phyloP scores from a whole-genome alignment of 2,113 vertebrate genomes.

The Pogonocichla stellata region DNA sequence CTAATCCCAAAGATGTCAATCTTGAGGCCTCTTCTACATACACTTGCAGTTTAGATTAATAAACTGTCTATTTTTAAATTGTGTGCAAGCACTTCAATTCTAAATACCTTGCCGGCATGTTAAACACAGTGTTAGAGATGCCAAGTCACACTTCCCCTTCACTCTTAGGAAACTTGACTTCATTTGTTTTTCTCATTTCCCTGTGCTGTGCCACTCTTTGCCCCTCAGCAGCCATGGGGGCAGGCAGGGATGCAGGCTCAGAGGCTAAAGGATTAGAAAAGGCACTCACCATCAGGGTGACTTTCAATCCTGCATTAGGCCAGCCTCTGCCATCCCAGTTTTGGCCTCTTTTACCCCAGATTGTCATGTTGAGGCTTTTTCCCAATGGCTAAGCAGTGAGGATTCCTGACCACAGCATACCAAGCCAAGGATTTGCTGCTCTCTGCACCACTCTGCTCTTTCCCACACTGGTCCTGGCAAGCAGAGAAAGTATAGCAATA shows the following conservation, averaged over 20 bases:
- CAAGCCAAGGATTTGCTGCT: neutral
- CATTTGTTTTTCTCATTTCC: conserved; percentile 65
- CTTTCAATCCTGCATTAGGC: neutral
- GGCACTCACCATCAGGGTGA: neutral
- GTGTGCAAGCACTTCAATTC: conserved; percentile 80
- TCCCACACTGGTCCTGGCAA: neutral
- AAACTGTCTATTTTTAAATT: conserved; percentile 84
- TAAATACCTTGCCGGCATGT: conserved; percentile 81
- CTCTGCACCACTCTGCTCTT: neutral
- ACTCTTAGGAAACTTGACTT: conserved; percentile 52
- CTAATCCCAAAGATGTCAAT: conserved; percentile 86
- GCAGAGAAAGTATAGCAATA: fast-evolving
- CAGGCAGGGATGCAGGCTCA: neutral
- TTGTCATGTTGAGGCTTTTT: neutral
- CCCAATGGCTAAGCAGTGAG: fast-evolving
- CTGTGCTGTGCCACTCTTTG: neutral
- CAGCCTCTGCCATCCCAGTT: neutral
- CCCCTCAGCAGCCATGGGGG: neutral
- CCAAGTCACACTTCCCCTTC: conserved; percentile 78
- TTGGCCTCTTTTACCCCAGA: neutral
- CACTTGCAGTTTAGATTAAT: conserved; percentile 80
- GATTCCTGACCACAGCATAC: neutral
- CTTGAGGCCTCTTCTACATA: conserved; percentile 80
- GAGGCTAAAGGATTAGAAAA: neutral
- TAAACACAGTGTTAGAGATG: conserved; percentile 77